A percentile compares a stretch with the other conserved stretches of the same genome.
phyloP scores from a whole-genome alignment of 2,888 invertebrate genomes.

The Pristionchus mayeri region DNA sequence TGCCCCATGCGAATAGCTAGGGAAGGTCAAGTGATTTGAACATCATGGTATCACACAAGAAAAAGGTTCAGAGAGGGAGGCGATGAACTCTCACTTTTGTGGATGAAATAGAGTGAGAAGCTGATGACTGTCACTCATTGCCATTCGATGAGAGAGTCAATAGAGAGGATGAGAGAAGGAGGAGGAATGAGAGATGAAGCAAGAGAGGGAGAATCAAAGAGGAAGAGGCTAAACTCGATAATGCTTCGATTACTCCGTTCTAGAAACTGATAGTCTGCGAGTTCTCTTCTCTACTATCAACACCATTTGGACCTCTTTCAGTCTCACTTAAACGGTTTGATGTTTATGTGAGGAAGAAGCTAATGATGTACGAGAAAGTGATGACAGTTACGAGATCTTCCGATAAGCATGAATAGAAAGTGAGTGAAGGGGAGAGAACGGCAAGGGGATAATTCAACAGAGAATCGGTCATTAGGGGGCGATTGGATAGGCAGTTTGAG shows the following conservation, averaged over 20 bases:
- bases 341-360: too few relatives aligned
- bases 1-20: not conserved
- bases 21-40: not conserved
- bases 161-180: conserved; percentile 9
- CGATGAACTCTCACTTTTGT: conserved; percentile 28
- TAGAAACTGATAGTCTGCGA: conserved; percentile 20
- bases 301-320: not conserved
- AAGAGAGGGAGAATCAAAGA: not conserved
- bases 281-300: not conserved
- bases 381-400: not conserved
- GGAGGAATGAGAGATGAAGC: not conserved
- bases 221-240: conserved; percentile 30
- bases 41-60: not conserved
- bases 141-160: not conserved
- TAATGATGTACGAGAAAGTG: too few relatives aligned
- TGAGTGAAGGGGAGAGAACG: not conserved
- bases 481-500: not conserved
- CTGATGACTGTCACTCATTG: conserved; percentile 14
- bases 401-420: not conserved
- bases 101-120: conserved; percentile 28
- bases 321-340: not conserved
- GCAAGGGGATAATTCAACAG: conserved; percentile 3
- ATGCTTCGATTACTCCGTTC: conserved; percentile 20
- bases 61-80: not conserved
- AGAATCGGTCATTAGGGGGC: not conserved